Conservation (phyloP, 2,888 invertebrate species). For the Dolichopus griseipennis region DNA sequence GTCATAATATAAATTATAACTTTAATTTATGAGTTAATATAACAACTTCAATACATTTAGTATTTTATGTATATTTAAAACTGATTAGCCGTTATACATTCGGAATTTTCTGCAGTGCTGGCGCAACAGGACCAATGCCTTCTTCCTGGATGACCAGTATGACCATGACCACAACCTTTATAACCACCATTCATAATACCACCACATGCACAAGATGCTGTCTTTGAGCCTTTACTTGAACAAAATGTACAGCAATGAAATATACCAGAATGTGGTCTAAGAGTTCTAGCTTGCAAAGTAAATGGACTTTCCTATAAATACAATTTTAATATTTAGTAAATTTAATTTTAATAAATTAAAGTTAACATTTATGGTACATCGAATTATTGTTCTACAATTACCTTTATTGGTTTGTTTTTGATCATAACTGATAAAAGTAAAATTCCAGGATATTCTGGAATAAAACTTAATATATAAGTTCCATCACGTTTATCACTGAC, state of each 20-base stretch:
- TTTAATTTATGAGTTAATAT: no score
- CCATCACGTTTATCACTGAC: slow-evolving; percentile 57
- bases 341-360: no score
- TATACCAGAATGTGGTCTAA: slow-evolving; percentile 58
- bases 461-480: slow-evolving; percentile 52
- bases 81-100: slow-evolving; percentile 48
- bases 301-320: slow-evolving; percentile 58
- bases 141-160: slow-evolving; percentile 67
- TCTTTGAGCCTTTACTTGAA: slow-evolving; percentile 65
- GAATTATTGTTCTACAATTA: slow-evolving; percentile 29
- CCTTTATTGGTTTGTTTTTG: slow-evolving; percentile 58
- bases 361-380: background rate
- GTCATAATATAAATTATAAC: no score
- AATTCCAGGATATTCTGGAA: slow-evolving; percentile 56
- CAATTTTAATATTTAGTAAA: background rate
- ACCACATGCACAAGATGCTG: slow-evolving; percentile 60
- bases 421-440: slow-evolving; percentile 53
- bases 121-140: slow-evolving; percentile 81
- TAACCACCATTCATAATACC: slow-evolving; percentile 63
- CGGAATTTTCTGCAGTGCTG: slow-evolving; percentile 51
- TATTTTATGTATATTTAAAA: slow-evolving; percentile 26
- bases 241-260: slow-evolving; percentile 77
- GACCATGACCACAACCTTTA: slow-evolving; percentile 73
- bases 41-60: no score
- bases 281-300: slow-evolving; percentile 53